A percentile compares a stretch with the other conserved stretches of the same genome.
Evolutionary conservation across 2,888 invertebrate species (phyloP).

Genomic region (Cosmorhoe ocellata): DNA sequence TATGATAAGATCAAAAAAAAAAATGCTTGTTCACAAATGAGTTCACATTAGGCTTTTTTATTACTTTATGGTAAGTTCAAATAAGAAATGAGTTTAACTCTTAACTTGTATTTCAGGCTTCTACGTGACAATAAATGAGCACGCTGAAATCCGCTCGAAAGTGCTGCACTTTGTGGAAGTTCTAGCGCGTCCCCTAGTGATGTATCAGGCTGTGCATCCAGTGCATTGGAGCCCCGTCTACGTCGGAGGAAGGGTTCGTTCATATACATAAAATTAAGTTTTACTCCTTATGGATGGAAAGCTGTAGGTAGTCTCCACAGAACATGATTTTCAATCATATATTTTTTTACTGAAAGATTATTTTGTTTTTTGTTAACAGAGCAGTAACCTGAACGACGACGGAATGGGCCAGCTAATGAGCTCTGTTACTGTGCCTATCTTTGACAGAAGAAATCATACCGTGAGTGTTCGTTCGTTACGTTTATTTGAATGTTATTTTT

Average conservation of each 20-base stretch:
- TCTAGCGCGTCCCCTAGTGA: constrained; percentile 97
- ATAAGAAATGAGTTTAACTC: no score
- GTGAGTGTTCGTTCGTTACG: constrained; percentile 69
- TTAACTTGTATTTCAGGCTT: constrained; percentile 86
- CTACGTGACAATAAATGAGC: constrained; percentile 93
- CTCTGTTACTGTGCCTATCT: constrained; percentile 96
- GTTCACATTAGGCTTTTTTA: no score
- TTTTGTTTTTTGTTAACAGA: constrained; percentile 68
- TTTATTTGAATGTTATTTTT: no score
- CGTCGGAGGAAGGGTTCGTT: constrained; percentile 89
- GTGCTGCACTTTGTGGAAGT: constrained; percentile 97
- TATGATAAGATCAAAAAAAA: no score
- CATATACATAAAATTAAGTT: not conserved
- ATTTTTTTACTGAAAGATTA: not conserved
- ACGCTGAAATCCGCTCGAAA: constrained; percentile 94
- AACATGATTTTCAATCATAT: no score
- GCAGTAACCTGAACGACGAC: constrained; percentile 85
- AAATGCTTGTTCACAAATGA: no score
- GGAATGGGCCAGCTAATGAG: constrained; percentile 93
- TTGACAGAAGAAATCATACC: constrained; percentile 95
- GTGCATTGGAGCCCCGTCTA: constrained; percentile 98
- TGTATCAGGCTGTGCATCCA: constrained; percentile 95
- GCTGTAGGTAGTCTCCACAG: no score
- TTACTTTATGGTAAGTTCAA: no score
- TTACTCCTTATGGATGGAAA: no score